A percentile compares a stretch with the other conserved stretches of the same genome.
These are phyloP conservation scores for Malacoraja senta DNA, from an alignment of 2,797 vertebrate genomes.

Conservation along the genomic window DNA sequence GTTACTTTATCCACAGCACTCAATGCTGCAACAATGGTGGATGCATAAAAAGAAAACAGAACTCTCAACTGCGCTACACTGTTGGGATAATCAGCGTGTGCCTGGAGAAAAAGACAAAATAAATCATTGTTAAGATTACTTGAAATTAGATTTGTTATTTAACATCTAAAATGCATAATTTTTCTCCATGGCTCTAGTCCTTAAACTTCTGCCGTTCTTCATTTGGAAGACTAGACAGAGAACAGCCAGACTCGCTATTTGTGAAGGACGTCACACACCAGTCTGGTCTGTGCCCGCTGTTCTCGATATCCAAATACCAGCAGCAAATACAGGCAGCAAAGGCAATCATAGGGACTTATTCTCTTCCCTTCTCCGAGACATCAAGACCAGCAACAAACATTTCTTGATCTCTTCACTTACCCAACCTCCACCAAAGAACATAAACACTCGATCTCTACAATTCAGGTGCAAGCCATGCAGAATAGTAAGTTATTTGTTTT, in stretches of 20 bases:
- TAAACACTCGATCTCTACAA: not conserved
- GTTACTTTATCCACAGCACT: constrained; percentile 64
- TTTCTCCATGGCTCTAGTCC: not conserved
- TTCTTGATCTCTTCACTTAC: too few species aligned
- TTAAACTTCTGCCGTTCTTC: not conserved
- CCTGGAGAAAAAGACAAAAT: constrained; percentile 53
- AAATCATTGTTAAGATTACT: constrained; percentile 33
- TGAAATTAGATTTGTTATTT: not conserved
- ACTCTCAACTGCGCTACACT: constrained; percentile 73
- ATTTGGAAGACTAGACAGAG: not conserved
- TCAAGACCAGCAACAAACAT: not conserved
- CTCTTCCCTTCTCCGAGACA: not conserved
- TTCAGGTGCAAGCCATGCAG: not conserved
- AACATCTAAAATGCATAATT: not conserved
- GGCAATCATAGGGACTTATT: not conserved
- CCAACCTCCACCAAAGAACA: too few species aligned
- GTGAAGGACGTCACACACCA: not conserved
- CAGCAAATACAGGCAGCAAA: not conserved
- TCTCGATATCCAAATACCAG: not conserved
- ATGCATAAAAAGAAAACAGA: constrained; percentile 84
- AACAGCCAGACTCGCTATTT: not conserved
- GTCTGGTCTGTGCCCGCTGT: not conserved
- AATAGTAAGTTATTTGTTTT: not conserved
- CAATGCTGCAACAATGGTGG: constrained; percentile 73
- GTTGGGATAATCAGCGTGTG: constrained; percentile 58